Percentiles rank a stretch among this genome's conserved stretches.
Evolutionary conservation across 2,797 vertebrate species (phyloP).

Genomic region (Eremophila alpestris): DNA sequence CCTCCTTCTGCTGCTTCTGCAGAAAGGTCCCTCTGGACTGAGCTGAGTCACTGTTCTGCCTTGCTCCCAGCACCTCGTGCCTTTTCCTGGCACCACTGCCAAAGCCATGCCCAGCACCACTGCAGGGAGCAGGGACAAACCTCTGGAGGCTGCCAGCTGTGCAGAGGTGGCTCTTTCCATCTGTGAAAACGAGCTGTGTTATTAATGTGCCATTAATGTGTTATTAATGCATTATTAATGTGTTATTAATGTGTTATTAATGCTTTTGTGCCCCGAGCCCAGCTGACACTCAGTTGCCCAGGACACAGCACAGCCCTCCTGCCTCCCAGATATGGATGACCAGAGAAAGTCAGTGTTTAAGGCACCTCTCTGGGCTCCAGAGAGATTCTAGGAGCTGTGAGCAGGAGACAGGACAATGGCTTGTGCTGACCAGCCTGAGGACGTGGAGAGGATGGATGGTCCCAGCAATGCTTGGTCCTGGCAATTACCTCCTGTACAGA

Average conservation of each 20-base stretch:
- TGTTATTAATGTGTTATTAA: not conserved
- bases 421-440: accelerated
- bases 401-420: not conserved
- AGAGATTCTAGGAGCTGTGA: accelerated
- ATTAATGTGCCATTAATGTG: not conserved
- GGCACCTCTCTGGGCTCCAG: accelerated
- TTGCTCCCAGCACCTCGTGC: not conserved
- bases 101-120: not conserved
- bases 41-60: slow-evolving; percentile 26
- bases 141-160: not conserved
- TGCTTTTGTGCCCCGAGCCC: accelerated
- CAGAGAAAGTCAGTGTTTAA: not conserved
- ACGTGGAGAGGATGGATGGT: not conserved
- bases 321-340: accelerated
- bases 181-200: not conserved
- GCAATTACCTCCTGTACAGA: not conserved
- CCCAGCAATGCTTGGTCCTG: accelerated
- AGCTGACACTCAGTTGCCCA: accelerated
- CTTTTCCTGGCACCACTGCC: accelerated
- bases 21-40: not conserved
- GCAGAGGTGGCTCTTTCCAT: not conserved
- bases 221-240: not conserved
- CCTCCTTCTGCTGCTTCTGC: slow-evolving; percentile 20
- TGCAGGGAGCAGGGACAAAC: not conserved
- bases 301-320: not conserved